Base-by-base conservation (phyloP, 2,888 invertebrate species). In the Limnephilus auricula region DNA sequence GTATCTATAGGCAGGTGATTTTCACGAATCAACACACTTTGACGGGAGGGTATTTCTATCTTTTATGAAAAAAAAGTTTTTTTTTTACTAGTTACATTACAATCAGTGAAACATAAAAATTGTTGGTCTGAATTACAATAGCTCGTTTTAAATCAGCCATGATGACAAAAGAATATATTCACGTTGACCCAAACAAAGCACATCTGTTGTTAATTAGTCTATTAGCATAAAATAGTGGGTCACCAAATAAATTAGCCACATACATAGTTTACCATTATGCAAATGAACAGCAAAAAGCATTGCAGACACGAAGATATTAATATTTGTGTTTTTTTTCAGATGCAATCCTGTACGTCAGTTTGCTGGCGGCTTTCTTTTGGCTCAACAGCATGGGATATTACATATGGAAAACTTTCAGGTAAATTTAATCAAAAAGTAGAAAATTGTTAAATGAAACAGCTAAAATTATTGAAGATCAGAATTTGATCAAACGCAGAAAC, bases 371-470 rank as follows among this genome's bases (percentile, higher is more conserved):
- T 89, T 98, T 98, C 95, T 98, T 98, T 94, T 98, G 98, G 98
- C 95, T 98, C 4, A 98, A 98, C 93, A 98, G 98, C 94, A 96
- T 98, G 93, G 98, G 98, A 89, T 98, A 98, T 94, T 98, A 98
- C 94, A 97, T 98, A 93, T 98, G 98, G 98, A 98, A 97, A 94
- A 98, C 98, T 1, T 98, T 98, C 94, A 97, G 97, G 97, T 97
- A 95, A 95, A 96, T 94, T 15, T 2, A 31, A 32, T 65, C 65
- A 65, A 65, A 65, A 9, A 15, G 0, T 50, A 45, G 0, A 13
- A 45, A 45, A 15, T 50, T 50, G 15, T 2, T 45, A 15, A 50
- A 45, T 15, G 13, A 45, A 13, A 2, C 45, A 15, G 15, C 13
- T 15, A 15, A n/a, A n/a, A n/a, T n/a, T n/a, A n/a, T n/a, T n/a